Conservation (phyloP, 2,113 vertebrate species). For the Illadopsis cleaveri region DNA sequence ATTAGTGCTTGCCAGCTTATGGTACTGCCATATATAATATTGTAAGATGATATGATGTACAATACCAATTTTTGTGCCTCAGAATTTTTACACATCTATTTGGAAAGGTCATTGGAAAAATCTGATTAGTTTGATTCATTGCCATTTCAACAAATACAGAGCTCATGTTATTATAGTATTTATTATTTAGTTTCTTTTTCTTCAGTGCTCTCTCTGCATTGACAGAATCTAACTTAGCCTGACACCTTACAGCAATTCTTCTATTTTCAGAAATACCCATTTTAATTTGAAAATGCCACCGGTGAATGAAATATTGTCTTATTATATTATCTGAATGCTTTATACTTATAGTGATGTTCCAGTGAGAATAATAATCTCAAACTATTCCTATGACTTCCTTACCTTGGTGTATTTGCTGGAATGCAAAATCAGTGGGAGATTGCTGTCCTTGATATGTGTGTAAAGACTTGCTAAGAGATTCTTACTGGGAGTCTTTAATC, state of each 20-base stretch:
- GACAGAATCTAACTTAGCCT: not conserved
- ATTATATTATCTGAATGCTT: not conserved
- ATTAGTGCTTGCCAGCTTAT: not conserved
- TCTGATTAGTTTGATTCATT: constrained; percentile 29
- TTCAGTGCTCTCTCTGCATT: not conserved
- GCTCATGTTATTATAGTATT: not conserved
- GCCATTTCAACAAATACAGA: not conserved
- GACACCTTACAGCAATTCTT: not conserved
- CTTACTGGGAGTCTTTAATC: not conserved
- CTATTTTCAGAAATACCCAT: not conserved
- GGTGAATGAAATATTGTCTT: not conserved
- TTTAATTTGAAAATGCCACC: not conserved
- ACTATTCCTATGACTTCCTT: not conserved
- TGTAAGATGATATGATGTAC: not conserved
- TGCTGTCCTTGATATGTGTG: not conserved
- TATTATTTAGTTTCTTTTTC: constrained; percentile 7
- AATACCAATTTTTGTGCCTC: not conserved
- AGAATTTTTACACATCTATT: constrained; percentile 16
- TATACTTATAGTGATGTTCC: not conserved
- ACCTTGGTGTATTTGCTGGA: not conserved
- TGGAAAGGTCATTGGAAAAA: constrained; percentile 42
- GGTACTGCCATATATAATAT: not conserved
- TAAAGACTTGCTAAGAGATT: not conserved
- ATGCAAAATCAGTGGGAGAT: not conserved
- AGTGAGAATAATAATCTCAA: not conserved